Conservation (phyloP, 2,888 invertebrate species). For the Hipparchia sbordonii region DNA sequence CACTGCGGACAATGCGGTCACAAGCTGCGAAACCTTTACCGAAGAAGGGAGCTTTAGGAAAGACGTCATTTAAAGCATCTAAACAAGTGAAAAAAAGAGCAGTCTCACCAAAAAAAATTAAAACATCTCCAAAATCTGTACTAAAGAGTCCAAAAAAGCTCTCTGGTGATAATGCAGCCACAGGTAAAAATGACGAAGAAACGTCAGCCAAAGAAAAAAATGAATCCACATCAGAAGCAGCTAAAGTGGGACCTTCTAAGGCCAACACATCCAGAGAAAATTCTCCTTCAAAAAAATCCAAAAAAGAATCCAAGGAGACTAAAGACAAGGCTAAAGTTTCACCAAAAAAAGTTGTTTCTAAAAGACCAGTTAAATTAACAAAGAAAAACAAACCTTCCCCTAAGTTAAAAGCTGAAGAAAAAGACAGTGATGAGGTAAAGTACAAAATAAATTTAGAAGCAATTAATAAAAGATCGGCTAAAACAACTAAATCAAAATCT, state of each 20-base stretch:
- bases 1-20: constrained; percentile 76
- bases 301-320: constrained; percentile 68
- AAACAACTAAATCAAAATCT: constrained; percentile 60
- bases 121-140: constrained; percentile 60
- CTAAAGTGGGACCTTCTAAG: constrained; percentile 59
- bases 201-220: constrained; percentile 52
- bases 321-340: constrained; percentile 64
- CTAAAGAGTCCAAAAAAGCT: constrained; percentile 62
- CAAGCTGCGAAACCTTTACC: constrained; percentile 73
- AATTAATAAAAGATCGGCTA: constrained; percentile 56
- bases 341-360: constrained; percentile 53
- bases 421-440: constrained; percentile 61
- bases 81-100: constrained; percentile 66
- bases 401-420: constrained; percentile 52
- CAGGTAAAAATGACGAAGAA: constrained; percentile 56
- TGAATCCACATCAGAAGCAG: constrained; percentile 51
- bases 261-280: constrained; percentile 52
- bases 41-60: constrained; percentile 72
- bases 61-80: constrained; percentile 63
- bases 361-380: constrained; percentile 53
- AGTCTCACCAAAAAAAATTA: constrained; percentile 62
- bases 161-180: constrained; percentile 51
- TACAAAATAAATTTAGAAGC: constrained; percentile 72
- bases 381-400: constrained; percentile 51
- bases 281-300: constrained; percentile 63